Conservation (phyloP, 37 sponge, comb jelly and placozoan genomes). For the Ianthella basta region DNA sequence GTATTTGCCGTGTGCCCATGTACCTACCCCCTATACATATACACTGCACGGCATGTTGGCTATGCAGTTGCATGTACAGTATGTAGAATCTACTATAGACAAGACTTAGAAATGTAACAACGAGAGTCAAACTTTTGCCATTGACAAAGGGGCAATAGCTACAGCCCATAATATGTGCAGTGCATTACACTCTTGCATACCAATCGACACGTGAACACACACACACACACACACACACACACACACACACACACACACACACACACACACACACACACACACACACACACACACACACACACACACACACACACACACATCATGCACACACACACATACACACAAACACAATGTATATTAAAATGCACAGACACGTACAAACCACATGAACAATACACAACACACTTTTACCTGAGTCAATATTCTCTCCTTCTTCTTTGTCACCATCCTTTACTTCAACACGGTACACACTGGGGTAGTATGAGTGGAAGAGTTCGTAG, state of each 20-base stretch:
- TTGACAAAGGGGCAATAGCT: too few species aligned
- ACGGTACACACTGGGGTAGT: constrained; percentile 73
- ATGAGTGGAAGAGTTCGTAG: constrained; percentile 54
- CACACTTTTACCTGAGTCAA: neutral
- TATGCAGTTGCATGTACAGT: too few species aligned
- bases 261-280: constrained; percentile 23
- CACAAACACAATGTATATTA: constrained; percentile 17
- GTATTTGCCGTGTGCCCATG: too few species aligned
- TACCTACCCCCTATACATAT: too few species aligned
- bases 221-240: constrained; percentile 20
- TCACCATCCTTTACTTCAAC: constrained; percentile 43
- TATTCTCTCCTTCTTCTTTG: neutral
- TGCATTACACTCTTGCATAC: too few species aligned
- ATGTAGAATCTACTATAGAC: too few species aligned
- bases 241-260: neutral
- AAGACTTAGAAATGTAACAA: too few species aligned
- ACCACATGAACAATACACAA: constrained; percentile 13
- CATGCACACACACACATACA: constrained; percentile 18
- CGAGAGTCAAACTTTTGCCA: too few species aligned
- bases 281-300: constrained; percentile 13
- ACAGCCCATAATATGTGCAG: too few species aligned
- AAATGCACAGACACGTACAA: constrained; percentile 7
- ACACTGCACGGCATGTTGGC: too few species aligned
- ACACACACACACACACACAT: constrained; percentile 26
- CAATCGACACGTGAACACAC: neutral